Evolutionary conservation across 2,797 vertebrate genomes (phyloP).

Genomic region (Catharus ustulatus): DNA sequence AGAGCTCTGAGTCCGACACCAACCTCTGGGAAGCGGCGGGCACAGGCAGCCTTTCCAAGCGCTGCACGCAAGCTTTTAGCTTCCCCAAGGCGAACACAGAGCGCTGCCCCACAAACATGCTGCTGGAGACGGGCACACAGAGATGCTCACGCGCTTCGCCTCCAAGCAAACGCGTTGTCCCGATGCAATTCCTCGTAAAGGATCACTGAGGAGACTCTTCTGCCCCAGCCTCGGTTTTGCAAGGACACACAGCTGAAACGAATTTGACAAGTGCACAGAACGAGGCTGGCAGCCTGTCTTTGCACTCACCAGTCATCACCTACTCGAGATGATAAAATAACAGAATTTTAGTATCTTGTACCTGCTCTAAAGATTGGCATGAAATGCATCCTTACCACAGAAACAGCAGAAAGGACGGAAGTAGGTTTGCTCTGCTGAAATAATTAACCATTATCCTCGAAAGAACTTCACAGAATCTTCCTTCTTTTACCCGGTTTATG

Average conservation of each 20-base stretch:
- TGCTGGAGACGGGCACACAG: not conserved
- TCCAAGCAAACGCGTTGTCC: rapidly evolving
- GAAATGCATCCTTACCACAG: not conserved
- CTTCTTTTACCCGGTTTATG: not conserved
- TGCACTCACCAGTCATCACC: not conserved
- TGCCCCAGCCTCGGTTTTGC: not conserved
- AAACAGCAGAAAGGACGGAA: not conserved
- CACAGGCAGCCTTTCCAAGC: not conserved
- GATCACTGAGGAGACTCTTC: rapidly evolving
- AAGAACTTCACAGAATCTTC: not conserved
- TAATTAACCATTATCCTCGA: not conserved
- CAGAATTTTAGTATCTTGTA: not conserved
- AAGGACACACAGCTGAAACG: not conserved
- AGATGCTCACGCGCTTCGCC: rapidly evolving
- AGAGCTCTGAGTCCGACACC: rapidly evolving
- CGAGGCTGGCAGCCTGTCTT: rapidly evolving
- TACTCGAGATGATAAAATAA: rapidly evolving
- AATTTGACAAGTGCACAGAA: not conserved
- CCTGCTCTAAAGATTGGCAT: too few relatives aligned
- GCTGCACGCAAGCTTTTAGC: not conserved
- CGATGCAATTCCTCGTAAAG: not conserved
- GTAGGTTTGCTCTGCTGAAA: not conserved
- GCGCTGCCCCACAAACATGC: rapidly evolving
- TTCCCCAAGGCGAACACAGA: not conserved
- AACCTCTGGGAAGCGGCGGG: not conserved